Percentiles rank a stretch among this genome's conserved stretches.
phyloP scores from a whole-genome alignment of 2,113 vertebrate genomes.

The Paracanthobrama guichenoti region DNA sequence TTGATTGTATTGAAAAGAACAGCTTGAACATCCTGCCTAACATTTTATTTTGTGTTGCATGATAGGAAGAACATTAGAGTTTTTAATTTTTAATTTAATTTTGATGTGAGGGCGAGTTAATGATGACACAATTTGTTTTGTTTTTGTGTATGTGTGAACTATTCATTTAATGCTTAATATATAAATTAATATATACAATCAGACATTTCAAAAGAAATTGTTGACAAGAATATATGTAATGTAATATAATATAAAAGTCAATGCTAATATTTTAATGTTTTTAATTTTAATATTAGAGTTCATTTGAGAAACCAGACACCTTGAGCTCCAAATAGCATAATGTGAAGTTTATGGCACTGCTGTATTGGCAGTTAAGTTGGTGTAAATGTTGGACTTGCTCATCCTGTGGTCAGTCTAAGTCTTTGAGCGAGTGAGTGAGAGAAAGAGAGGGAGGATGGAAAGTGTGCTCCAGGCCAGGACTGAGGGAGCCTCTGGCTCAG shows the following conservation, averaged over 20 bases:
- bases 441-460: constrained; percentile 35
- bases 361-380: constrained; percentile 11
- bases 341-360: constrained; percentile 9
- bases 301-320: neutral
- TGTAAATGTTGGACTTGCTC: constrained; percentile 12
- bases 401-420: constrained; percentile 9
- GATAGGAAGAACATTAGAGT: neutral
- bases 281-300: too few species aligned
- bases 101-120: too few species aligned
- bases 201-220: neutral
- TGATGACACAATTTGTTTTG: too few species aligned
- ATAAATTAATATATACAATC: neutral
- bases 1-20: neutral
- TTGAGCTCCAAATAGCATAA: neutral
- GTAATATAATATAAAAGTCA: neutral
- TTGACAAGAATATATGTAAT: neutral
- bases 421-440: constrained; percentile 21
- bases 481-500: constrained; percentile 23
- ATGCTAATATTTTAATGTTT: neutral
- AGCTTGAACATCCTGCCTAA: too few species aligned
- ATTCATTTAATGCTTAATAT: too few species aligned
- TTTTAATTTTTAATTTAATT: neutral
- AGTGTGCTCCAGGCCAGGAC: constrained; percentile 27
- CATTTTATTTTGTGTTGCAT: neutral
- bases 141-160: neutral